Evolutionary conservation across 2,888 invertebrate species (phyloP).

Genomic region (Hypolimnas misippus): DNA sequence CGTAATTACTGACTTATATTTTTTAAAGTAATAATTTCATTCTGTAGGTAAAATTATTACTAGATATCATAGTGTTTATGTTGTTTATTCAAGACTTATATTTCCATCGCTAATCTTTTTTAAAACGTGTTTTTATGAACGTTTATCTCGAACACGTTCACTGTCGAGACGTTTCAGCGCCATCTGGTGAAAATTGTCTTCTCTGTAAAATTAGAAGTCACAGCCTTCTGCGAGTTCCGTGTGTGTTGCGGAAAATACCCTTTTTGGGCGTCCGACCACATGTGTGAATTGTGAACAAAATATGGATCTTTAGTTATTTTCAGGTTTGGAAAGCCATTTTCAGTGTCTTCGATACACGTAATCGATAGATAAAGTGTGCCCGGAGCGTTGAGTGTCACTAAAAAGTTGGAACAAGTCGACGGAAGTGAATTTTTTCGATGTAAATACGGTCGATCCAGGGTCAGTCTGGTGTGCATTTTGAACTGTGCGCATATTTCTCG

Average conservation of each 20-base stretch:
- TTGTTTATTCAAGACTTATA: not conserved
- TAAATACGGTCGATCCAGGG: constrained; percentile 81
- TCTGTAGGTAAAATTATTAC: not conserved
- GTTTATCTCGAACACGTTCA: constrained; percentile 57
- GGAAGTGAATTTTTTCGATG: constrained; percentile 83
- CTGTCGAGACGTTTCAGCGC: constrained; percentile 60
- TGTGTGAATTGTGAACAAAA: constrained; percentile 84
- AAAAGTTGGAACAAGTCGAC: constrained; percentile 71
- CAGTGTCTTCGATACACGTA: constrained; percentile 60
- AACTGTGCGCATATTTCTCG: constrained; percentile 70
- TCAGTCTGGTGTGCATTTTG: constrained; percentile 77
- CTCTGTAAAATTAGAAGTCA: constrained; percentile 81
- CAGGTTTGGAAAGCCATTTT: constrained; percentile 62
- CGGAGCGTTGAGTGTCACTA: constrained; percentile 66
- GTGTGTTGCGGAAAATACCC: constrained; percentile 86
- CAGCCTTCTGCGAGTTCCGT: constrained; percentile 83
- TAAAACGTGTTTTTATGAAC: constrained; percentile 15
- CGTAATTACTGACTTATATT: not conserved
- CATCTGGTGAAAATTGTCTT: constrained; percentile 71
- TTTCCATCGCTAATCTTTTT: not conserved
- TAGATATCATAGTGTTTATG: not conserved
- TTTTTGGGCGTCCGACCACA: constrained; percentile 88
- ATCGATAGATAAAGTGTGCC: constrained; percentile 66
- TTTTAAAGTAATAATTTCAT: not conserved
- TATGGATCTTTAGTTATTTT: constrained; percentile 79